Conservation (phyloP, 2,113 vertebrate genomes). For the Lasiurus cinereus region DNA sequence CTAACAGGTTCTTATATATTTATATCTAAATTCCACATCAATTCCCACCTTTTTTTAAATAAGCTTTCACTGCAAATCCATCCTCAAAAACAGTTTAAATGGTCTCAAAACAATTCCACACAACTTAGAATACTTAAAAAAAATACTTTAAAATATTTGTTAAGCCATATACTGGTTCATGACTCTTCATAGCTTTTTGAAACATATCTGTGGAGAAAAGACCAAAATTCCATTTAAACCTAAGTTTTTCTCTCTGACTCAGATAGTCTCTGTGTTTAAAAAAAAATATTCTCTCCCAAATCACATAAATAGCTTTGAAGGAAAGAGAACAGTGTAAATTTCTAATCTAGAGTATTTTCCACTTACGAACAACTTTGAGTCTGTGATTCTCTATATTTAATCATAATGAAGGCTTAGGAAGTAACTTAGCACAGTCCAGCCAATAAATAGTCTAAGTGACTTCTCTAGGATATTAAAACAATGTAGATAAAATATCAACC, state of each 20-base stretch:
- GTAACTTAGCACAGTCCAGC: background rate
- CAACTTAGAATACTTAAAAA: background rate
- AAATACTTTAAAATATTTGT: background rate
- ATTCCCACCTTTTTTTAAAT: background rate
- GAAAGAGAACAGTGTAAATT: background rate
- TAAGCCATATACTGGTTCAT: background rate
- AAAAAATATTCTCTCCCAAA: background rate
- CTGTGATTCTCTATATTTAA: background rate
- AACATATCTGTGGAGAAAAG: background rate
- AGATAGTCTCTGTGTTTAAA: constrained; percentile 1
- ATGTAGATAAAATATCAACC: background rate
- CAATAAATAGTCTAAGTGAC: background rate
- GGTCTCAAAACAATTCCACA: background rate
- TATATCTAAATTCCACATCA: background rate
- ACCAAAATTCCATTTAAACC: background rate
- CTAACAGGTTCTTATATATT: background rate
- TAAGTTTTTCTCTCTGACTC: background rate
- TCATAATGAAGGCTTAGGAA: background rate
- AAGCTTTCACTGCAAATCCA: background rate
- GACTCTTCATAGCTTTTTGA: background rate
- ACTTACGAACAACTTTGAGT: background rate
- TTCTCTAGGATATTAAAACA: background rate
- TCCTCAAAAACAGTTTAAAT: background rate
- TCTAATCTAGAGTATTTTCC: background rate
- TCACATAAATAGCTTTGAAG: background rate